Conservation (phyloP, 2,888 invertebrate species). For the Caenorhabditis virilis region DNA sequence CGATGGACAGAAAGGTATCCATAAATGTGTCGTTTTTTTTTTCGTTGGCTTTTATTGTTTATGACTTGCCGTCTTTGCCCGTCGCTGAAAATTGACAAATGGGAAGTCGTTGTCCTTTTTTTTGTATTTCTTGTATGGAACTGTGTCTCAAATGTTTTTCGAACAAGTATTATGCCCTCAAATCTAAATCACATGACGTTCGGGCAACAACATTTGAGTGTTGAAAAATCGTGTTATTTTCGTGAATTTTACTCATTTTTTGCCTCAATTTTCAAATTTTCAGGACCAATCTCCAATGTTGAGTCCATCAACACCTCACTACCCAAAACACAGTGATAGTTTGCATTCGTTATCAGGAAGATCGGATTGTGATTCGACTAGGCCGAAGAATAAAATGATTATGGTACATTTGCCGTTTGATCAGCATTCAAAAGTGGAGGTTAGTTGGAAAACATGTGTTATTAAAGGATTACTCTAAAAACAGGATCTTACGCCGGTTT, state of each 20-base stretch:
- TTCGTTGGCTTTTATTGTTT: neutral
- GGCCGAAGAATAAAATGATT: slow-evolving; percentile 48
- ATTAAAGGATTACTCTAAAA: too few species aligned
- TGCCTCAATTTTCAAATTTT: too few species aligned
- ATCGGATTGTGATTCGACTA: slow-evolving; percentile 16
- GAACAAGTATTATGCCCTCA: too few species aligned
- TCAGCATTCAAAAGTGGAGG: slow-evolving; percentile 66
- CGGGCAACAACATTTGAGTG: too few species aligned
- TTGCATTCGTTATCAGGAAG: slow-evolving; percentile 27
- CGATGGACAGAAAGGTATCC: slow-evolving; percentile 31
- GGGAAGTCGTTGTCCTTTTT: neutral
- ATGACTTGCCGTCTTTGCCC: neutral
- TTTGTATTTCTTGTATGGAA: neutral
- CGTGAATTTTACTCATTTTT: too few species aligned
- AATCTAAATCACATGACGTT: too few species aligned
- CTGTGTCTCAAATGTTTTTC: too few species aligned
- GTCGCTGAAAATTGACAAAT: neutral
- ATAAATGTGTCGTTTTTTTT: slow-evolving; percentile 1
- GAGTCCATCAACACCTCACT: slow-evolving; percentile 32
- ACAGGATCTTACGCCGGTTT: too few species aligned
- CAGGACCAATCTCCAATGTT: slow-evolving; percentile 38
- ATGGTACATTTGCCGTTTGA: slow-evolving; percentile 67
- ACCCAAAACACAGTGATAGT: slow-evolving; percentile 37
- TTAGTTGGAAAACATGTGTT: slow-evolving; percentile 9
- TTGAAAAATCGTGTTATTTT: too few species aligned